Percentiles rank a stretch among this genome's conserved stretches.
These are phyloP conservation scores for Phalacrocorax carbo DNA, from an alignment of 2,113 vertebrate species.

Conservation along the genomic window DNA sequence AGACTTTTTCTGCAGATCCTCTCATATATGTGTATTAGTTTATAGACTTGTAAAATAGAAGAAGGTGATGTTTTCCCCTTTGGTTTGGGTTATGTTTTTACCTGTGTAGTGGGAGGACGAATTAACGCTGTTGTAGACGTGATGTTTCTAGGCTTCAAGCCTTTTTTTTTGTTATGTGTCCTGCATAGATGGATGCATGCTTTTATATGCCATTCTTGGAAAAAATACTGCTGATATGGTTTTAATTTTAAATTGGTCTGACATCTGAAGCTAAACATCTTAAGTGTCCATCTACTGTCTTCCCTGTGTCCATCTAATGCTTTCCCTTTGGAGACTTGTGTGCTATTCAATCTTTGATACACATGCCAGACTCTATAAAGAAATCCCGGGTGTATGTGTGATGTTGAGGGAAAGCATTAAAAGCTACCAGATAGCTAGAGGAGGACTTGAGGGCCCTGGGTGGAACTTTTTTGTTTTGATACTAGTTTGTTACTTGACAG, in stretches of 20 bases:
- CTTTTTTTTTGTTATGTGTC: not conserved
- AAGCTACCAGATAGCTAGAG: not conserved
- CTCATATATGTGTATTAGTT: not conserved
- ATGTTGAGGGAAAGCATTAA: not conserved
- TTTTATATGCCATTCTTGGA: not conserved
- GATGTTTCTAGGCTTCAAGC: not conserved
- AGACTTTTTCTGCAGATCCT: not conserved
- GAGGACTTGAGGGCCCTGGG: not conserved
- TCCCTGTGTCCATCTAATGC: not conserved
- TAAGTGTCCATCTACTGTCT: not conserved
- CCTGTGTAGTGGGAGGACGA: not conserved
- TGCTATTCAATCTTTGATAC: not conserved
- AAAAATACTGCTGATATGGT: not conserved
- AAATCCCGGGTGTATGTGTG: not conserved
- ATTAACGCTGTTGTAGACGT: not conserved
- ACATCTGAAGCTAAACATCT: not conserved
- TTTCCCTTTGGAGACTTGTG: not conserved
- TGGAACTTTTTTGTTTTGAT: not conserved
- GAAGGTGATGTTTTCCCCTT: not conserved
- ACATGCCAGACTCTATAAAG: not conserved
- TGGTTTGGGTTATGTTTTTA: conserved; percentile 1
- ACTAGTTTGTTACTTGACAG: not conserved
- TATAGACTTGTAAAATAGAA: not conserved
- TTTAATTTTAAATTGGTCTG: not conserved
- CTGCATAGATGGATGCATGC: not conserved